Base-by-base conservation (phyloP, 2,888 invertebrate species). In the Rhorus exstirpatorius region DNA sequence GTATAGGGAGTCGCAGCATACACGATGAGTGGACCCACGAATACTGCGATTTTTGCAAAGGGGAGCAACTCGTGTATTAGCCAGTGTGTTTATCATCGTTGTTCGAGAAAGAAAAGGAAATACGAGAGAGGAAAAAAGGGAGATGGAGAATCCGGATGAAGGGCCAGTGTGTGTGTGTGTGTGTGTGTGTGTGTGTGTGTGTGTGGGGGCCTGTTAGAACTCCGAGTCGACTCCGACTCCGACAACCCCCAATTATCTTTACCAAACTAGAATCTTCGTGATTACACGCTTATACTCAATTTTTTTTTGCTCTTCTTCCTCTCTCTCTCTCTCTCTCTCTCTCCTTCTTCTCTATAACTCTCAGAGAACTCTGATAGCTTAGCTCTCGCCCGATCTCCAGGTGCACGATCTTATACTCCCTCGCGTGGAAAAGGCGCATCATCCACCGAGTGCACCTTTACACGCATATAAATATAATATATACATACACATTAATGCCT, bases 231-330 rank as follows among this genome's bases (percentile, higher is more conserved):
- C 70, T 78, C 70, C 76, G 65, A 79, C 49, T 79, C 84, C 85
- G 89, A 91, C 92, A 92, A 90, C 91, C 91, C 67, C 83, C 88
- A 91, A 92, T 92, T 92, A 92, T 91, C 89, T 89, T 89, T 87
- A 89, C 89, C 88, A 90, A 92, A 91, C 92, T 92, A 91, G 91
- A 92, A 91, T 90, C 89, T 87, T 86, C 89, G 83, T 90, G 91
- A 92, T 92, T 91, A 88, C 88, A 90, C 85, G 86, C 86, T 89
- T 86, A 83, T 83, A 71, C 60, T 55, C 61, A 51, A 60, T 76
- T 68, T 76, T 61, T 72, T 49, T 78, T 31, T 44, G 61, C 55
- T 46, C 63, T 49, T 74, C 31, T 55, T 74, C 76, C 60, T 72
- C 60, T 76, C 78, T 67, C 74, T 60, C 49, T 65, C 35, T 24